Percentiles rank a stretch among this genome's conserved stretches.
phyloP scores from a whole-genome alignment of 2,113 vertebrate genomes.

The Notiomystis cincta region DNA sequence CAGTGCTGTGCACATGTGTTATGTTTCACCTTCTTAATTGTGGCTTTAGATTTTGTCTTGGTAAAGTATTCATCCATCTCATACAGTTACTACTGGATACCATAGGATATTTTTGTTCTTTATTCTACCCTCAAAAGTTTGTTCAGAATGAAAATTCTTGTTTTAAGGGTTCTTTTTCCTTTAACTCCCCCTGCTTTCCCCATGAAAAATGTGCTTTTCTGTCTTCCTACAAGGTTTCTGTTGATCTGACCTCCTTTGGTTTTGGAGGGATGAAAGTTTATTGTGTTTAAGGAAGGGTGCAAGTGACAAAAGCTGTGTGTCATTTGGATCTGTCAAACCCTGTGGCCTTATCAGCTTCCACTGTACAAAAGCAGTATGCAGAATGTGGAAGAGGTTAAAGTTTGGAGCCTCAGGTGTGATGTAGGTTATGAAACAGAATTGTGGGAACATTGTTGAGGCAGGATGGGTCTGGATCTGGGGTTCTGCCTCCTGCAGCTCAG shows the following conservation, averaged over 20 bases:
- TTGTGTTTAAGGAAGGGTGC: not conserved
- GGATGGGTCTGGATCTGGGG: not conserved
- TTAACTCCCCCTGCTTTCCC: not conserved
- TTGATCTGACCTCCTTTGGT: not conserved
- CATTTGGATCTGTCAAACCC: not conserved
- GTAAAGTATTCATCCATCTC: not conserved
- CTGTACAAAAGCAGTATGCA: not conserved
- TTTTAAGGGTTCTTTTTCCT: not conserved
- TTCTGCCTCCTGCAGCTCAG: not conserved
- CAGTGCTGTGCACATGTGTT: not conserved
- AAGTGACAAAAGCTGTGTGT: not conserved
- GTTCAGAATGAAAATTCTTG: not conserved
- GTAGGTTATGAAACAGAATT: not conserved
- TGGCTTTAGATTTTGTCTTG: not conserved
- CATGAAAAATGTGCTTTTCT: not conserved
- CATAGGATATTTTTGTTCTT: not conserved
- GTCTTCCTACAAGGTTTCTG: not conserved
- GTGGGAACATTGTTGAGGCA: not conserved
- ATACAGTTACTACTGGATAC: not conserved
- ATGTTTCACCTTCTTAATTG: not conserved
- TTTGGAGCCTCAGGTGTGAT: not conserved
- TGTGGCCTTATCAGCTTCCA: not conserved
- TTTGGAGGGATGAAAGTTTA: not conserved
- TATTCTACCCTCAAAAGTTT: not conserved
- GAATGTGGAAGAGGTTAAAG: not conserved